A percentile compares a stretch with the other conserved stretches of the same genome.
Conservation (phyloP, 2,888 invertebrate genomes). For the Pyrochroa serraticornis region DNA sequence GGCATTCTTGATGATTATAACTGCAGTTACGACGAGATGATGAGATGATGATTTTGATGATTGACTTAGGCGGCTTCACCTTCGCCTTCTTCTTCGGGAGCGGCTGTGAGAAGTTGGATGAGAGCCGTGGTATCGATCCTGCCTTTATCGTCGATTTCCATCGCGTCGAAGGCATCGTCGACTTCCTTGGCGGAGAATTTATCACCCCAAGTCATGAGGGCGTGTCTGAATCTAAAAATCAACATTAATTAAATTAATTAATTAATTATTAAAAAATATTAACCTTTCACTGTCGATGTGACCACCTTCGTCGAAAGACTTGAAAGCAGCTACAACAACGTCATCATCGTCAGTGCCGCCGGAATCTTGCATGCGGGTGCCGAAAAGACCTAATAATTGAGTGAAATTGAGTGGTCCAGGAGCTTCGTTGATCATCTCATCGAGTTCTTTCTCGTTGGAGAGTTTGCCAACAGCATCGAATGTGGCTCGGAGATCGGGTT, state of each 20-base stretch:
- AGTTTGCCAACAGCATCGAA: constrained; percentile 92
- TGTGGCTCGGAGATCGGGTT: constrained; percentile 88
- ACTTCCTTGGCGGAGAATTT: constrained; percentile 88
- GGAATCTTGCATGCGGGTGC: constrained; percentile 89
- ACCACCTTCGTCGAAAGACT: constrained; percentile 88
- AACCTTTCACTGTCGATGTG: constrained; percentile 85
- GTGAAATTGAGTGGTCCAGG: constrained; percentile 94
- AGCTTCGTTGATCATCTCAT: constrained; percentile 86
- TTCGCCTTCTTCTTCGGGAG: constrained; percentile 78
- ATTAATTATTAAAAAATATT: constrained; percentile 40
- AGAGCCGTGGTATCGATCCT: constrained; percentile 87
- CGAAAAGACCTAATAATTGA: constrained; percentile 90
- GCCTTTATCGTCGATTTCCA: constrained; percentile 90
- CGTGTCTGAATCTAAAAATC: constrained; percentile 83
- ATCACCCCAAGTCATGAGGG: constrained; percentile 92
- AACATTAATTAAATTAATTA: constrained; percentile 13
- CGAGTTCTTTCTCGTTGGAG: constrained; percentile 88
- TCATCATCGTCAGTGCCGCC: constrained; percentile 88
- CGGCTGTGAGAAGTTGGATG: constrained; percentile 87
- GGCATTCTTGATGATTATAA: constrained; percentile 24
- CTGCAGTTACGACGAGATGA: constrained; percentile 32
- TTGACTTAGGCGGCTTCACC: constrained; percentile 57
- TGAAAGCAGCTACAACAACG: constrained; percentile 90
- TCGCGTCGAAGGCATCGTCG: constrained; percentile 91
- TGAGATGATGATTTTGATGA: constrained; percentile 27